Conservation (phyloP, 2,797 vertebrate species). For the Sebastiscus albofasciatus region DNA sequence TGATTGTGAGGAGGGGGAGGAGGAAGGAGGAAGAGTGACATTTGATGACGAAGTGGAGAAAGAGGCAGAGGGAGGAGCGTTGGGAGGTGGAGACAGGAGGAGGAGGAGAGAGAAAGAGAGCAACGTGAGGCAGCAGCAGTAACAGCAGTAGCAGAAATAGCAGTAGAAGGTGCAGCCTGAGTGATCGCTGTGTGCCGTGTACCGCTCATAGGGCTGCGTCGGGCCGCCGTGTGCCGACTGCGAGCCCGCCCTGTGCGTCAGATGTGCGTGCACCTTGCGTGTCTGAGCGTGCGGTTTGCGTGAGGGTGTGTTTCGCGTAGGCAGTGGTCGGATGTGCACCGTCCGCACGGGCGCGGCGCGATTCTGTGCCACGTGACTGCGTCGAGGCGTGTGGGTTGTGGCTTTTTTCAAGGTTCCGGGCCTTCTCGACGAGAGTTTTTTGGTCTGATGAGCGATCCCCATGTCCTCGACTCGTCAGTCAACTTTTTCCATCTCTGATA, state of each 20-base stretch:
- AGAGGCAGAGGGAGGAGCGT: slow-evolving; percentile 58
- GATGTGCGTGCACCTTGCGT: slow-evolving; percentile 42
- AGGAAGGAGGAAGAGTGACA: slow-evolving; percentile 14
- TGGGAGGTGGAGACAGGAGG: slow-evolving; percentile 74
- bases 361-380: slow-evolving; percentile 29
- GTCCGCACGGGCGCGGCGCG: slow-evolving; percentile 55
- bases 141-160: slow-evolving; percentile 85
- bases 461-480: slow-evolving; percentile 70
- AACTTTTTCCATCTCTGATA: slow-evolving; percentile 67
- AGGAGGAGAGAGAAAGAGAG: slow-evolving; percentile 85
- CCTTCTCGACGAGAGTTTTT: slow-evolving; percentile 69
- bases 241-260: slow-evolving; percentile 43
- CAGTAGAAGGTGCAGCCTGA: slow-evolving; percentile 83
- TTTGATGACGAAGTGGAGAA: slow-evolving; percentile 53
- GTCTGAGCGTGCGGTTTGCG: slow-evolving; percentile 65
- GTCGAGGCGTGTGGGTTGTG: slow-evolving; percentile 46
- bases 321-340: slow-evolving; percentile 63
- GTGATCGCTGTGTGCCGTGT: slow-evolving; percentile 72
- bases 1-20: slow-evolving; percentile 27
- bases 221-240: slow-evolving; percentile 50
- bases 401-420: slow-evolving; percentile 64
- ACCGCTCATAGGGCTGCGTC: slow-evolving; percentile 43
- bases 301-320: slow-evolving; percentile 51
- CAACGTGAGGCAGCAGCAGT: slow-evolving; percentile 84
- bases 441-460: slow-evolving; percentile 79